These are phyloP conservation scores for Scaptodrosophila latifasciaeformis DNA, from an alignment of 2,888 invertebrate genomes.

Conservation along the genomic window DNA sequence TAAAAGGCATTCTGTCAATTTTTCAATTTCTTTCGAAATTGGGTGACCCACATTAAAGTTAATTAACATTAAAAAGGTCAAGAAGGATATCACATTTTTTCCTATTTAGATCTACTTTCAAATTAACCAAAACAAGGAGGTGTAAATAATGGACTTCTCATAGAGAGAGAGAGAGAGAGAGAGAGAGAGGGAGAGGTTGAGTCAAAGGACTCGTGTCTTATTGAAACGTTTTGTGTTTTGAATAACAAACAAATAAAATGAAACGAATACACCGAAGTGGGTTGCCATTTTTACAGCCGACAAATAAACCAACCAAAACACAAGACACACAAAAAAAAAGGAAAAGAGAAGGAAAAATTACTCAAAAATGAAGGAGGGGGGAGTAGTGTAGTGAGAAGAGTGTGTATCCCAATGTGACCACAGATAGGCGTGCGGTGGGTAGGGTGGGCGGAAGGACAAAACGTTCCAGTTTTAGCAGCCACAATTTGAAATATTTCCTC, in stretches of 20 bases:
- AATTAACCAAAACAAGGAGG: constrained; percentile 54
- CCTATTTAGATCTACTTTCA: too few species aligned
- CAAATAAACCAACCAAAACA: too few species aligned
- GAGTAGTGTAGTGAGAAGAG: too few species aligned
- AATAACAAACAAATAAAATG: constrained; percentile 65
- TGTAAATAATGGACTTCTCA: constrained; percentile 63
- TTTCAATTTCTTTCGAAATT: too few species aligned
- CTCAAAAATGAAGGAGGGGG: too few species aligned
- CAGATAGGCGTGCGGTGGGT: neutral
- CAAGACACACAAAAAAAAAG: too few species aligned
- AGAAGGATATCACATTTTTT: too few species aligned
- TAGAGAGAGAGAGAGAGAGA: too few species aligned
- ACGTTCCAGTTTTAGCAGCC: constrained; percentile 63
- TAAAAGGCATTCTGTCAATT: too few species aligned
- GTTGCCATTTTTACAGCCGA: constrained; percentile 32
- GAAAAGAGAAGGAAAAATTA: too few species aligned
- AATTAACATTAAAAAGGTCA: neutral
- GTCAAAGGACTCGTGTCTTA: constrained; percentile 35
- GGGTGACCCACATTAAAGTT: too few species aligned
- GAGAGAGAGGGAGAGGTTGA: too few species aligned
- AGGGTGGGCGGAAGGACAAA: constrained; percentile 11
- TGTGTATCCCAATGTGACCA: constrained; percentile 12
- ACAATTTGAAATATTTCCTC: constrained; percentile 64
- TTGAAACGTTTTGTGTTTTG: constrained; percentile 53
- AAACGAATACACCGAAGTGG: constrained; percentile 47